These are phyloP conservation scores for Amyelois transitella DNA, from an alignment of 1,140 invertebrate species.

Conservation along the genomic window DNA sequence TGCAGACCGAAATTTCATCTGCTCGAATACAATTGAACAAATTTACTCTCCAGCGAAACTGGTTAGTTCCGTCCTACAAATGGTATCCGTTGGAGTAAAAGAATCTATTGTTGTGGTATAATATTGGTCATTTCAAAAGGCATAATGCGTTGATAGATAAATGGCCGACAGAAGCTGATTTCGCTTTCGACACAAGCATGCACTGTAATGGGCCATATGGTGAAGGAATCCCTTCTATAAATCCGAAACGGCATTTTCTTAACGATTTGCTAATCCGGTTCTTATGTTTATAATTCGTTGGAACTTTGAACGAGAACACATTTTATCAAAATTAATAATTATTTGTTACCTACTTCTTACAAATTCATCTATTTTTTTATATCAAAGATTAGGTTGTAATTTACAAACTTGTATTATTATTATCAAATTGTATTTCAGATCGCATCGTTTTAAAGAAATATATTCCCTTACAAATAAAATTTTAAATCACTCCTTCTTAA, in stretches of 20 bases:
- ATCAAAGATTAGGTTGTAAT: not conserved
- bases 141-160: not conserved
- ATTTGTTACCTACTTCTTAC: not conserved
- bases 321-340: not conserved
- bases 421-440: not conserved
- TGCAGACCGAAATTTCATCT: too few relatives aligned
- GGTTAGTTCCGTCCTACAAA: not conserved
- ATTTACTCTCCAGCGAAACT: too few relatives aligned
- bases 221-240: constrained; percentile 41
- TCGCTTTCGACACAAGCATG: constrained; percentile 37
- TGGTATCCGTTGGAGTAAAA: not conserved
- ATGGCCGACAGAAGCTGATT: constrained; percentile 7
- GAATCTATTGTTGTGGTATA: not conserved
- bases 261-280: not conserved
- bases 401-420: not conserved
- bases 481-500: too few relatives aligned
- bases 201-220: constrained; percentile 34
- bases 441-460: too few relatives aligned
- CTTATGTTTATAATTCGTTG: not conserved
- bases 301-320: too few relatives aligned
- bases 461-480: too few relatives aligned
- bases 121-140: not conserved
- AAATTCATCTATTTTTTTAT: not conserved
- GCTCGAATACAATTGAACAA: too few relatives aligned
- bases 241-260: constrained; percentile 21